Base-by-base conservation (phyloP, 1,140 invertebrate genomes). In the Brachionus asplanchnoidis region DNA sequence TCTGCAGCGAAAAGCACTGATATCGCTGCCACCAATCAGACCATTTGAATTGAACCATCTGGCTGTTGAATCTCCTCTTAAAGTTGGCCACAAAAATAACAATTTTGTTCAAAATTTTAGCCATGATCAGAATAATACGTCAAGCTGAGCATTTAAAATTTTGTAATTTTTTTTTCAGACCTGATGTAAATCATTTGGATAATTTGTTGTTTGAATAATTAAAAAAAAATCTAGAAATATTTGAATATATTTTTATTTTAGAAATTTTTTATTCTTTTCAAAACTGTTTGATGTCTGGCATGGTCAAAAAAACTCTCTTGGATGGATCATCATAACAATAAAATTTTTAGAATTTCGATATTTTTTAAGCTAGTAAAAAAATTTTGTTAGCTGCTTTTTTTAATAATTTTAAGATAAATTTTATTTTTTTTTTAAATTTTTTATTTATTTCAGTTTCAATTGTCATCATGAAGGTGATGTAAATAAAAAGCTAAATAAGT, bases 61-160 rank as follows among this genome's bases (percentile, higher is more conserved):
- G 20, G 73, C 42, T 50, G 73, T 77, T 26, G 73, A 77, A 50
- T 77, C 73, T 50, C 73, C 73, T 23, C 12, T 77, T 3, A 77
- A 77, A 77, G 53, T 77, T 50, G 73, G 73, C 11, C 42, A 50
- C 26, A 77, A 77, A 50, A 77, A 77, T 77, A 26, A 42, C 26
- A 26, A 46, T 26, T 50, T 77, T 26, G 11, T 77, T 20, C 73
- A 46, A 77, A 46, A 23, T 50, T 26, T 23, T 77, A 50, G n/a
- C 3, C 42, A 77, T 44, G 73, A 77, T 77, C 73, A 77, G 28
- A 77, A 77, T 50, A 77, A 77, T 77, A n/a, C 68, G n/a, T 73
- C 68, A 40, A 42, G 40, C 20, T 73, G 42, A 60, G 9, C 17
- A 60, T 20, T 20, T 23, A 60, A 60, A 60, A 60, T 23, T 53